Evolutionary conservation across 2,797 vertebrate genomes (phyloP), one percentile per base, ranked within the genome.

Genomic region (Crypturellus tataupa): DNA sequence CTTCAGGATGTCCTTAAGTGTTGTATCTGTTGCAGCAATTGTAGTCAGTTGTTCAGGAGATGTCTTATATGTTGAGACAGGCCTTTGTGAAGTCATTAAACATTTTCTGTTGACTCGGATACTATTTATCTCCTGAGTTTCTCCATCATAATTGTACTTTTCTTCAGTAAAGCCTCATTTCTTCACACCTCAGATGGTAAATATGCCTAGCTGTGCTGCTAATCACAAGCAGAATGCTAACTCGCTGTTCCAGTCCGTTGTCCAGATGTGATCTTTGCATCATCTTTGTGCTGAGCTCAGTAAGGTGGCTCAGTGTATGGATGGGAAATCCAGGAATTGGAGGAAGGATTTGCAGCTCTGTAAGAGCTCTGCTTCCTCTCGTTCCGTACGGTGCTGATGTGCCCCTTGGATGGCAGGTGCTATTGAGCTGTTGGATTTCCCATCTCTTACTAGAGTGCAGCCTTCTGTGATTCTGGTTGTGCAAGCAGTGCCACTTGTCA

Each of bases 11-110:
- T 58, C 37, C 33, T 92, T 60, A 75, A 65, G 25, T 63, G 71
- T 49, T 49, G 3, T 44, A 72, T 82, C 37, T 11, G 3, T 31
- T 88, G 73, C 53, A 63, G 77, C 58, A 67, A 37, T 76, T 91
- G 90, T 68, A 88, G 53, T 56, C 27, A 33, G 84, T 94, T 84
- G 85, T 87, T 90, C 39, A 2, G 20, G 76, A 88, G 69, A 64
- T 4, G 4, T 4, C 73, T 90, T 72, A 27, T 21, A 68, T 37
- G 14, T 64, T 27, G 83, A 88, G 94, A 94, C 62, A 91, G 80
- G 55, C 68, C 95, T 97, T 94, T 94, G 94, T 23, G 4, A 93
- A 96, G 87, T 87, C 89, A 46, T 80, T 92, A 80, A 46, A 25
- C 18, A 19, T 70, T 94, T 97, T 92, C 60, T 95, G 94, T 86